Percentiles rank a stretch among this genome's conserved stretches.
Conservation (phyloP, 2,113 vertebrate genomes). For the Sinocyclocheilus anshuiensis region DNA sequence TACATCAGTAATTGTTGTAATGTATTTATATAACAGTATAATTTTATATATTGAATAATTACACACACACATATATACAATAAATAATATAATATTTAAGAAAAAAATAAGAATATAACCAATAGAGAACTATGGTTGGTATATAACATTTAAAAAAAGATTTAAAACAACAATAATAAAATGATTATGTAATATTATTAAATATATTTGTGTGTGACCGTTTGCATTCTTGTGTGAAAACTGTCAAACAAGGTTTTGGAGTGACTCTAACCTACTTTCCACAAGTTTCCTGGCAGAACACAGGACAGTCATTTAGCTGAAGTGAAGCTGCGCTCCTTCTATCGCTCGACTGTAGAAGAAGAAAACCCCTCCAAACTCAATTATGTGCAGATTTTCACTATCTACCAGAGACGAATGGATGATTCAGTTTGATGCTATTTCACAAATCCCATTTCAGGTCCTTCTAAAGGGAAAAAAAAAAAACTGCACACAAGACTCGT, state of each 20-base stretch:
- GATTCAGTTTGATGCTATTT: constrained; percentile 51
- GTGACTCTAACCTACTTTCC: constrained; percentile 58
- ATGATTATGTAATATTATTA: no score
- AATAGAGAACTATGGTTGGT: no score
- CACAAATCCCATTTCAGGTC: constrained; percentile 27
- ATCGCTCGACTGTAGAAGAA: constrained; percentile 50
- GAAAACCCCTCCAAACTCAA: constrained; percentile 58
- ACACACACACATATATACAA: no score
- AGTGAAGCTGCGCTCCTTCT: constrained; percentile 7
- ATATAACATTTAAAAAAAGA: no score
- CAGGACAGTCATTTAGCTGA: constrained; percentile 56
- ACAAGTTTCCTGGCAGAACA: constrained; percentile 20
- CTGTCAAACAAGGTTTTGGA: constrained; percentile 6
- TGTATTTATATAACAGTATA: no score
- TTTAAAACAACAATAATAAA: no score
- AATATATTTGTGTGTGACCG: neutral
- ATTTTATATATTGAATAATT: no score
- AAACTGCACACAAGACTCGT: neutral
- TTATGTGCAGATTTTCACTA: constrained; percentile 47
- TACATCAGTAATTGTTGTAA: no score
- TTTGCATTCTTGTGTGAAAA: neutral
- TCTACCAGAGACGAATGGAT: constrained; percentile 21
- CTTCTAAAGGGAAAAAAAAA: constrained; percentile 32
- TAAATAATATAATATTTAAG: no score
- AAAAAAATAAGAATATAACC: no score